Percentiles rank a stretch among this genome's conserved stretches.
Conservation (phyloP, 2,888 invertebrate genomes). For the Callyntrura sp. region DNA sequence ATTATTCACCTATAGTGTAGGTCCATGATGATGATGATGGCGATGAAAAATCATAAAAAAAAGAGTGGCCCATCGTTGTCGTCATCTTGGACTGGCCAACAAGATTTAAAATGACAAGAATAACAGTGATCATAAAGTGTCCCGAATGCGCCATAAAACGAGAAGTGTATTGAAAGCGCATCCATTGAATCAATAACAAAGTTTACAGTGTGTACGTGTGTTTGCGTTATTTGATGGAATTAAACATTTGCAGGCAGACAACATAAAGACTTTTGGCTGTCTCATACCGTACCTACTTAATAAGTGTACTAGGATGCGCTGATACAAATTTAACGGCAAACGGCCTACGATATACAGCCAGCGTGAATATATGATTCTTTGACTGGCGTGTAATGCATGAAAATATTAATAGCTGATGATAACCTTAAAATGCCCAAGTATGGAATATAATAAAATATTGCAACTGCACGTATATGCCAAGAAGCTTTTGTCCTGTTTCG, state of each 20-base stretch:
- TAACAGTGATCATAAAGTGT: neutral
- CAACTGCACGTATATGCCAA: slow-evolving; percentile 8
- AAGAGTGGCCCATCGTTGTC: neutral
- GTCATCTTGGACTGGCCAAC: slow-evolving; percentile 10
- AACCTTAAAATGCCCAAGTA: slow-evolving; percentile 29
- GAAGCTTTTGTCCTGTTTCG: neutral
- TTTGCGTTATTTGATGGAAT: too few species aligned
- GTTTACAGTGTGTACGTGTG: too few species aligned
- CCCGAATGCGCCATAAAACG: neutral
- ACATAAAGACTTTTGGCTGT: neutral
- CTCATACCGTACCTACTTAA: neutral
- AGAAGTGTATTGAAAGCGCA: neutral
- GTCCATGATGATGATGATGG: neutral
- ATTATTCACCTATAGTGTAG: neutral
- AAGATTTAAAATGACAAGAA: neutral
- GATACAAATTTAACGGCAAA: neutral
- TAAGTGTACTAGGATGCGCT: neutral
- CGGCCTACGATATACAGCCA: neutral
- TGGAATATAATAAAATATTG: slow-evolving; percentile 9
- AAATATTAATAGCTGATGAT: slow-evolving; percentile 8
- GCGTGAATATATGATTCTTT: neutral
- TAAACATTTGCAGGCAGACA: neutral
- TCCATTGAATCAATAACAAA: too few species aligned
- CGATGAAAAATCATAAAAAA: too few species aligned
- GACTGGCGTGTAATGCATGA: neutral